Conservation (phyloP, 2,113 vertebrate species). For the Nymphicus hollandicus region DNA sequence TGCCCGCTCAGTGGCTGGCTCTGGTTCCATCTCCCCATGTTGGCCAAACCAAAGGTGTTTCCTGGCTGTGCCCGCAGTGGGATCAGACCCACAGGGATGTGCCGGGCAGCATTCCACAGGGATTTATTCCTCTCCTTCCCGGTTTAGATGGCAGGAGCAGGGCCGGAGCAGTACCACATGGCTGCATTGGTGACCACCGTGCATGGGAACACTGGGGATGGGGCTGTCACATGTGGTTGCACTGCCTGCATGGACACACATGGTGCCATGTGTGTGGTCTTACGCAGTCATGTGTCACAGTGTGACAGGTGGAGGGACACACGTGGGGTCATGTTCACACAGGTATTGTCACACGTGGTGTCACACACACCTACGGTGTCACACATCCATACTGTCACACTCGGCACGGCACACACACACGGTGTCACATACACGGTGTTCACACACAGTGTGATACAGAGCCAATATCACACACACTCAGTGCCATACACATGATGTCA, state of each 20-base stretch:
- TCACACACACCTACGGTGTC: neutral
- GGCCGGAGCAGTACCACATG: neutral
- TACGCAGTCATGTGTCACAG: fast-evolving
- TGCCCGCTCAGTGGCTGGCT: neutral
- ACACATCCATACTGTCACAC: neutral
- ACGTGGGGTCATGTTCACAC: neutral
- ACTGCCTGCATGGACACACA: no score
- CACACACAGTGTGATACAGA: neutral
- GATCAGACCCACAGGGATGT: neutral
- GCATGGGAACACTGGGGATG: neutral
- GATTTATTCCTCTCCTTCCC: neutral
- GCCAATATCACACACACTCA: neutral
- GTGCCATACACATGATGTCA: neutral
- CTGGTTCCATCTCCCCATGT: neutral
- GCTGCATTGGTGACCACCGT: neutral
- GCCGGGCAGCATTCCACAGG: neutral
- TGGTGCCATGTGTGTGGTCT: neutral
- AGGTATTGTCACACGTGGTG: neutral
- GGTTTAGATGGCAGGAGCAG: neutral
- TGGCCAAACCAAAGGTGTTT: neutral
- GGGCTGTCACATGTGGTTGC: neutral
- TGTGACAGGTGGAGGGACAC: neutral
- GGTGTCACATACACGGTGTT: neutral
- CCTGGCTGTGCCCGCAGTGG: neutral
- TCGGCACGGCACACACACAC: neutral